A percentile compares a stretch with the other conserved stretches of the same genome.
Evolutionary conservation across 2,888 invertebrate species (phyloP).

Genomic region (Agapostemon virescens): DNA sequence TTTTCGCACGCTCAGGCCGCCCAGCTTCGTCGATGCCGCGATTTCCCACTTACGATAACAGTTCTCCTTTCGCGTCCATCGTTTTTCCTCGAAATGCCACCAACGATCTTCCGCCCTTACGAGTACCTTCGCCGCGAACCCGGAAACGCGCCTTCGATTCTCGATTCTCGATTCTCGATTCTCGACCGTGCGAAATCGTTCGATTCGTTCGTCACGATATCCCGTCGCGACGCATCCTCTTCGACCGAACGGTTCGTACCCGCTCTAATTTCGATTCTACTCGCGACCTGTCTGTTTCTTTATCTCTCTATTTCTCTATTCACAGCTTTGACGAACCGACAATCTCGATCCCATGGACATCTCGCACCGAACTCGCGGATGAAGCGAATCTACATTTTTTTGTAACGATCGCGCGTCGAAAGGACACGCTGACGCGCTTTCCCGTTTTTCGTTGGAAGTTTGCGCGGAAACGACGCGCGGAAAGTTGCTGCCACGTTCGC

Average conservation of each 20-base stretch:
- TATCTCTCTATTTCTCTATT: no score
- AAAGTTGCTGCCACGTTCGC: neutral
- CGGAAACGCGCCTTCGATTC: neutral
- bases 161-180: conserved; percentile 33
- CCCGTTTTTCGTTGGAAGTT: no score
- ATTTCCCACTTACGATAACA: conserved; percentile 3
- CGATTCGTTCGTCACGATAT: conserved; percentile 21
- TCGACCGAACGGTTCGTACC: neutral
- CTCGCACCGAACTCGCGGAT: conserved; percentile 7
- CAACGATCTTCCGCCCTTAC: neutral
- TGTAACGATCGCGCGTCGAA: conserved; percentile 1
- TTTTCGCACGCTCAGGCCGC: neutral
- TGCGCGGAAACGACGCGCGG: neutral
- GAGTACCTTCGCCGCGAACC: no score
- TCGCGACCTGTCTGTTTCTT: no score
- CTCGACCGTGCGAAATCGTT: conserved; percentile 16
- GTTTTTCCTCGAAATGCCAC: neutral
- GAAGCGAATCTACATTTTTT: conserved; percentile 22
- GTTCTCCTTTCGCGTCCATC: neutral
- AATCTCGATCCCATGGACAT: conserved; percentile 49
- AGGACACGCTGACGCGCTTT: conserved; percentile 20
- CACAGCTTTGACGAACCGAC: conserved; percentile 20
- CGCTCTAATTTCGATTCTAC: no score
- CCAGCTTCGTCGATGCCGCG: neutral
- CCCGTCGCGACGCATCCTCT: neutral